Conservation (phyloP, 2,797 vertebrate species). For the Streptopelia turtur region DNA sequence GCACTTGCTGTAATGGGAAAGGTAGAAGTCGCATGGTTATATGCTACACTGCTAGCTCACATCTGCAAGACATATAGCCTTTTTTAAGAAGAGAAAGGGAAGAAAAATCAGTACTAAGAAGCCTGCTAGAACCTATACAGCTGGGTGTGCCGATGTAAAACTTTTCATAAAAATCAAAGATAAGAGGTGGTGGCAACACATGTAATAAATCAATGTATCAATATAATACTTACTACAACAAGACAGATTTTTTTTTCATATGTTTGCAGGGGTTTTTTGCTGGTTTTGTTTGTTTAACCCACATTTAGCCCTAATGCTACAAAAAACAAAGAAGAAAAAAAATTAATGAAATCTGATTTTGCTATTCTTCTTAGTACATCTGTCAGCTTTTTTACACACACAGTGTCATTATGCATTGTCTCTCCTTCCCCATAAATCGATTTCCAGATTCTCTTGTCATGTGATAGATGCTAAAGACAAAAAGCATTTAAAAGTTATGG, state of each 20-base stretch:
- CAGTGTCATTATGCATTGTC: not conserved
- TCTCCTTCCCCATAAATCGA: not conserved
- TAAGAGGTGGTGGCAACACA: not conserved
- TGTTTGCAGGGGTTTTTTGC: not conserved
- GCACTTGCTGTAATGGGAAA: not conserved
- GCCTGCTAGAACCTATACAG: not conserved
- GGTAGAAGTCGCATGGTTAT: not conserved
- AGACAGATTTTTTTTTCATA: not conserved
- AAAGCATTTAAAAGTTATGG: not conserved
- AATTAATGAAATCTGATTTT: not conserved
- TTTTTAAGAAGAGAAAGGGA: not conserved
- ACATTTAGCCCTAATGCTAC: not conserved
- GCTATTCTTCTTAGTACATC: not conserved
- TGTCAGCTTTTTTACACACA: not conserved
- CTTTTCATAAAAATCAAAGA: not conserved
- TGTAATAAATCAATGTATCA: not conserved
- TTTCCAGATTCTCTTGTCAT: not conserved
- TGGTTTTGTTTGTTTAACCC: not conserved
- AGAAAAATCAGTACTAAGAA: not conserved
- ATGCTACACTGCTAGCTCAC: not conserved
- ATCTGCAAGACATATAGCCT: not conserved
- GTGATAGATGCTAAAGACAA: not conserved
- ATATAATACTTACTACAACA: not conserved
- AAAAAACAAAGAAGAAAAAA: accelerated
- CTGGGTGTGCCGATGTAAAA: not conserved